Percentiles rank a stretch among this genome's conserved stretches.
Evolutionary conservation across 2,888 invertebrate species (phyloP).

Genomic region (Drosophila subquinaria): DNA sequence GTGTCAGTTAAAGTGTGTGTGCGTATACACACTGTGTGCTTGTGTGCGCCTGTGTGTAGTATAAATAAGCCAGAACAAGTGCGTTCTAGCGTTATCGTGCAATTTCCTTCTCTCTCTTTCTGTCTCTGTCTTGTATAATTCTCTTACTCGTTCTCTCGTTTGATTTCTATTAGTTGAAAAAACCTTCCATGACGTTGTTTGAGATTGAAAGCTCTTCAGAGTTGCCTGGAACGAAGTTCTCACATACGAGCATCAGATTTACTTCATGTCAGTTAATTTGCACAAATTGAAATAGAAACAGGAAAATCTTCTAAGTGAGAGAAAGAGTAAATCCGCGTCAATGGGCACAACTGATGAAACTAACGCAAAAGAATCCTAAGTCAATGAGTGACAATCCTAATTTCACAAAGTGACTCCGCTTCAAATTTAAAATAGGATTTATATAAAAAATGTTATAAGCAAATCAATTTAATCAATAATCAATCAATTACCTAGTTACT

Average conservation of each 20-base stretch:
- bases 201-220: constrained; percentile 43
- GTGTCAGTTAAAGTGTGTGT: constrained; percentile 6
- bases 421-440: not conserved
- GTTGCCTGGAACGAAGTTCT: constrained; percentile 4
- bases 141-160: constrained; percentile 3
- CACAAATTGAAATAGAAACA: constrained; percentile 30
- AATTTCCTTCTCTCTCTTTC: constrained; percentile 43
- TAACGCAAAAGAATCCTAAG: not conserved
- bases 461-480: too few relatives aligned
- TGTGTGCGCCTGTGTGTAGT: constrained; percentile 27
- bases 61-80: constrained; percentile 61
- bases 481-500: too few relatives aligned
- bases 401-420: not conserved
- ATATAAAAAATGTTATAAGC: not conserved
- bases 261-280: constrained; percentile 51
- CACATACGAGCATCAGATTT: constrained; percentile 19
- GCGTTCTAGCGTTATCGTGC: constrained; percentile 67
- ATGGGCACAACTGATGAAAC: not conserved
- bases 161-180: constrained; percentile 48
- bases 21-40: constrained; percentile 28
- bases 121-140: not conserved
- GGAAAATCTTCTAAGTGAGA: constrained; percentile 58
- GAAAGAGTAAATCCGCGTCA: not conserved
- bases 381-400: constrained; percentile 9
- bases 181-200: constrained; percentile 29